These are phyloP conservation scores for Agapornis canus DNA, from an alignment of 2,797 vertebrate genomes.

Conservation along the genomic window DNA sequence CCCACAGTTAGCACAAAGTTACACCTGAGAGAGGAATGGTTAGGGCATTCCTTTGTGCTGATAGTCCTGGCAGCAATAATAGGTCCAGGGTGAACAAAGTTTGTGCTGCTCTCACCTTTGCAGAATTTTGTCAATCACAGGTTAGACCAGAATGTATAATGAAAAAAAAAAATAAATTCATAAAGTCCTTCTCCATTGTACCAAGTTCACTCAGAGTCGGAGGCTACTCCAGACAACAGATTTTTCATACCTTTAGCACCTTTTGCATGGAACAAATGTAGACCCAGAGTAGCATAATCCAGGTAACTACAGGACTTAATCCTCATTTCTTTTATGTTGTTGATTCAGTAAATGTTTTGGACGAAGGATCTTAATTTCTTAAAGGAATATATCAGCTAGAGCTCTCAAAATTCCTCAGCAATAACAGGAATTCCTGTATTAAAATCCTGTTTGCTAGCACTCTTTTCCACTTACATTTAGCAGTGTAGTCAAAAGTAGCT, in stretches of 20 bases:
- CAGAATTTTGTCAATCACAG: neutral
- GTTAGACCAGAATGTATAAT: neutral
- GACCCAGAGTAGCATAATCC: neutral
- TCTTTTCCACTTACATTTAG: constrained; percentile 29
- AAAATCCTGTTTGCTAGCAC: neutral
- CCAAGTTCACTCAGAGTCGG: neutral
- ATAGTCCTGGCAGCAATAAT: neutral
- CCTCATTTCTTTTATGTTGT: neutral
- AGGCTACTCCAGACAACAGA: neutral
- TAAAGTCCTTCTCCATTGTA: accelerated
- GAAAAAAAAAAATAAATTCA: neutral
- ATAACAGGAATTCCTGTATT: neutral
- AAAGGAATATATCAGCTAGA: neutral
- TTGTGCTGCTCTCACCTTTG: neutral
- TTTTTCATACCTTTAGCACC: neutral
- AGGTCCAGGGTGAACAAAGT: neutral
- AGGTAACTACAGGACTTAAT: neutral
- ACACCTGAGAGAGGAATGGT: neutral
- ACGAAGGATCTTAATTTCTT: neutral
- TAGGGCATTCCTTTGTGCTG: neutral
- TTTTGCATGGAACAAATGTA: neutral
- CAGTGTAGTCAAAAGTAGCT: constrained; percentile 75
- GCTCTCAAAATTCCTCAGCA: neutral
- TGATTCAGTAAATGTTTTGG: neutral
- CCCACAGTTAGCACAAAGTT: neutral